Base-by-base conservation (phyloP, 2,113 vertebrate species). In the Spizaetus ornatus region DNA sequence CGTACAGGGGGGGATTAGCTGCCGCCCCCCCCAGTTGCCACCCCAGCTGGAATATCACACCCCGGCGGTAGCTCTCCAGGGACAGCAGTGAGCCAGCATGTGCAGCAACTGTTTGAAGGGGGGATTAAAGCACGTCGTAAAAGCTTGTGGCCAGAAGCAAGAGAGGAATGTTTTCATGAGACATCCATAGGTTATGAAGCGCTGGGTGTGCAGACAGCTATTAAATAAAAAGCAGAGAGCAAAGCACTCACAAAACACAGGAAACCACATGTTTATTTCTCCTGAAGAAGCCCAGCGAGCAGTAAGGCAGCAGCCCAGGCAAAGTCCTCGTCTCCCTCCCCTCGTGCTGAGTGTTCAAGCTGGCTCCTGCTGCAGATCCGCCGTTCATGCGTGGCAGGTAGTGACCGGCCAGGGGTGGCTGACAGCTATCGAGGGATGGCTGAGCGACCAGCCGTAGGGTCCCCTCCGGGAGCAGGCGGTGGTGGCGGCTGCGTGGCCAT, bases 81-180 rank as follows among this genome's bases (percentile, higher is more conserved):
- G 92, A 97, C 52, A 67, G 45, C 61, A 63, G 65, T 11, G 14
- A 96, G 77, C 63, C 94, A 95, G 42, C 76, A 72, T 48, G 66
- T 36, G 38, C 82, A 95, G 84, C 84, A 81, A 95, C 95, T 95
- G 86, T 96, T 97, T 95, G 96, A 97, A 97, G 96, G 40, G 52
- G n/a, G 72, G 88, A 93, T 95, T 95, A 97, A 96, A 96, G 84
- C 92, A 93, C 66, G 12, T 95, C 10, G 4, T 88, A 92, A 97
- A 93, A 96, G 87, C 95, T 93, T 93, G 85, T 2, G 43, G 86
- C 84, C 80, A 94, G 94, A 82, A 97, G 92, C 90, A 88, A 82
- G 95, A 95, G 76, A 96, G 77, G 92, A 94, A 88, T 90, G 96
- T 97, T 98, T 97, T 93, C 91, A 92, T 17, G 88, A 94, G 95